Evolutionary conservation across 1,140 invertebrate species (phyloP).

Genomic region (Sinella curviseta): DNA sequence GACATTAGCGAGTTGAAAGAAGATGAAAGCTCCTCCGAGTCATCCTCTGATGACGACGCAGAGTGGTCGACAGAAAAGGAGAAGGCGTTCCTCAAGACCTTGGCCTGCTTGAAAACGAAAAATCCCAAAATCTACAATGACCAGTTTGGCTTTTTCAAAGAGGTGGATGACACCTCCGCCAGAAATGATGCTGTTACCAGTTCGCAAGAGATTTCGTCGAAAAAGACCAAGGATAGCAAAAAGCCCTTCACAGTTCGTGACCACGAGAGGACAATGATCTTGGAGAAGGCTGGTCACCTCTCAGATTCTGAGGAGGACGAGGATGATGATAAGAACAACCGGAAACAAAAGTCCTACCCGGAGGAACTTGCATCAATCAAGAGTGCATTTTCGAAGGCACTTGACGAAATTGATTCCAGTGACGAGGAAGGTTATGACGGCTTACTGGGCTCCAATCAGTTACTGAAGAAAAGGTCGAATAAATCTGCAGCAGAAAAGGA

Average conservation of each 20-base stretch:
- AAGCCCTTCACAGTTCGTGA: slow-evolving; percentile 73
- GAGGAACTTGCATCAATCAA: slow-evolving; percentile 71
- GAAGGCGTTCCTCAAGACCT: slow-evolving; percentile 80
- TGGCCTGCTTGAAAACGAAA: slow-evolving; percentile 80
- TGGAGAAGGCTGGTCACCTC: slow-evolving; percentile 67
- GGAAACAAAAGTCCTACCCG: slow-evolving; percentile 59
- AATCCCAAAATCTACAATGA: slow-evolving; percentile 85
- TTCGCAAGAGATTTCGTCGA: background rate
- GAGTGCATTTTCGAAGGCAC: slow-evolving; percentile 63
- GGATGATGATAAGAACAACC: slow-evolving; percentile 51
- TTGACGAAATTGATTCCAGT: slow-evolving; percentile 55
- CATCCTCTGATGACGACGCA: slow-evolving; percentile 64
- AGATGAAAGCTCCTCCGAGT: slow-evolving; percentile 54
- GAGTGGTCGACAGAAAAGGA: slow-evolving; percentile 69
- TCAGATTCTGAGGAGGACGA: slow-evolving; percentile 62
- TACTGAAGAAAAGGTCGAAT: slow-evolving; percentile 63
- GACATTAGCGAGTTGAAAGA: slow-evolving; percentile 52
- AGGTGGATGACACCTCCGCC: slow-evolving; percentile 50
- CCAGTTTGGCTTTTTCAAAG: slow-evolving; percentile 71
- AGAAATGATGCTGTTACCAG: no score
- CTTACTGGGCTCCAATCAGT: slow-evolving; percentile 53
- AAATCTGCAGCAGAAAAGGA: slow-evolving; percentile 62
- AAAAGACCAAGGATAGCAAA: slow-evolving; percentile 55
- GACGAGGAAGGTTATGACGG: slow-evolving; percentile 60
- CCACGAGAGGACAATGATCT: slow-evolving; percentile 74